phyloP scores from a whole-genome alignment of 2,113 vertebrate species.

The Pipa parva region DNA sequence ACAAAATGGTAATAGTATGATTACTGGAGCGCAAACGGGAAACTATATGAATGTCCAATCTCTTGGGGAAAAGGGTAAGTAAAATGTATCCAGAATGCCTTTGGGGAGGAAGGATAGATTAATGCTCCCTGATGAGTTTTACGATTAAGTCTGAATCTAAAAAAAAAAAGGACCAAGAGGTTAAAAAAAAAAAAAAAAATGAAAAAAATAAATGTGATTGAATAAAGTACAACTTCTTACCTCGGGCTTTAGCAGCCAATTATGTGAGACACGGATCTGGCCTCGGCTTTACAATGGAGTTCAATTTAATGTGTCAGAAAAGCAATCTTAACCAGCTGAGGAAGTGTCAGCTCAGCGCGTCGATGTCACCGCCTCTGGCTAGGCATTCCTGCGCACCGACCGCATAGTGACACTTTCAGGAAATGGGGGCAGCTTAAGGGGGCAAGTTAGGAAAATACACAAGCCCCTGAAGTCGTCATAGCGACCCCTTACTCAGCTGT shows the following conservation, averaged over 20 bases:
- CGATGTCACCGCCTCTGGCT: slow-evolving; percentile 12
- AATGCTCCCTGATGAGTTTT: neutral
- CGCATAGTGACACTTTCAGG: neutral
- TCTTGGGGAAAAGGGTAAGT: neutral
- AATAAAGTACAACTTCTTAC: slow-evolving; percentile 10
- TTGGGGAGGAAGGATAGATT: neutral
- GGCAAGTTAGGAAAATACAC: neutral
- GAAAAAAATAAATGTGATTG: slow-evolving; percentile 7
- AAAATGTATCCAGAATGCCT: neutral
- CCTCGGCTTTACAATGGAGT: slow-evolving; percentile 10
- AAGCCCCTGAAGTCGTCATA: neutral
- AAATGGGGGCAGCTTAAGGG: neutral
- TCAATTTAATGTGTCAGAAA: slow-evolving; percentile 27
- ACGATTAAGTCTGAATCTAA: neutral
- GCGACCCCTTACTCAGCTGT: neutral
- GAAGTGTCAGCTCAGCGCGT: slow-evolving; percentile 22
- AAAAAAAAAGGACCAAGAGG: neutral
- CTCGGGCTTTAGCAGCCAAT: slow-evolving; percentile 22
- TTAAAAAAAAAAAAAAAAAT: neutral
- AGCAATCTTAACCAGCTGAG: slow-evolving; percentile 27
- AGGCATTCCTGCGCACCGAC: neutral
- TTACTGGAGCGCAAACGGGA: neutral
- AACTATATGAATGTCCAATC: neutral
- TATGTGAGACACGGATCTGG: slow-evolving; percentile 9
- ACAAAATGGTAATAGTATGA: neutral